Percentiles rank a stretch among this genome's conserved stretches.
Conservation (phyloP, 2,797 vertebrate species). For the Psittacula echo region DNA sequence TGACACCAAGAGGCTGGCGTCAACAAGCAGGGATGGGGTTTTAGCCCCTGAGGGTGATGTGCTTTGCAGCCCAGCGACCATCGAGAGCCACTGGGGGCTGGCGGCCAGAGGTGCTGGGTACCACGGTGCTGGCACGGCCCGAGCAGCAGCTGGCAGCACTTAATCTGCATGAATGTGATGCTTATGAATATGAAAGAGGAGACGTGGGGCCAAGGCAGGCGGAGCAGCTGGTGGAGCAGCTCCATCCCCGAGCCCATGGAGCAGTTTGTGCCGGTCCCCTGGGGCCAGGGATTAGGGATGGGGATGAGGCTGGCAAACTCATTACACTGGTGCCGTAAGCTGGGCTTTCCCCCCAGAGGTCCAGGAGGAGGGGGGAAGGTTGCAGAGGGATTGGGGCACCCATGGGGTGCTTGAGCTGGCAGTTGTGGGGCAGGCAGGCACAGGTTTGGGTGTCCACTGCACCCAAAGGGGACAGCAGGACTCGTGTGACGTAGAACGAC, state of each 20-base stretch:
- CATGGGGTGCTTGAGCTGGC: not conserved
- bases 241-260: not conserved
- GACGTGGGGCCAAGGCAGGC: not conserved
- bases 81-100: accelerated
- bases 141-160: constrained; percentile 29
- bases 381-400: not conserved
- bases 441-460: accelerated
- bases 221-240: constrained; percentile 14
- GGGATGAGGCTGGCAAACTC: not conserved
- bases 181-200: constrained; percentile 1
- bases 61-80: not conserved
- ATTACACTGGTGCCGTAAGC: accelerated
- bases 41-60: not conserved
- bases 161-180: constrained; percentile 24
- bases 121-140: accelerated
- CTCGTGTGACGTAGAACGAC: accelerated
- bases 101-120: not conserved
- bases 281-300: not conserved
- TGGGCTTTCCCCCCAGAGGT: not conserved
- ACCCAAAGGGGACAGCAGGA: not conserved
- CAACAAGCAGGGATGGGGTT: not conserved
- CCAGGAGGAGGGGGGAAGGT: not conserved
- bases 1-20: accelerated
- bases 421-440: not conserved
- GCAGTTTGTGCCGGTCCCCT: not conserved